A percentile compares a stretch with the other conserved stretches of the same genome.
phyloP scores from a whole-genome alignment of 1,140 invertebrate species.

The Mycetomoellerius zeteki region DNA sequence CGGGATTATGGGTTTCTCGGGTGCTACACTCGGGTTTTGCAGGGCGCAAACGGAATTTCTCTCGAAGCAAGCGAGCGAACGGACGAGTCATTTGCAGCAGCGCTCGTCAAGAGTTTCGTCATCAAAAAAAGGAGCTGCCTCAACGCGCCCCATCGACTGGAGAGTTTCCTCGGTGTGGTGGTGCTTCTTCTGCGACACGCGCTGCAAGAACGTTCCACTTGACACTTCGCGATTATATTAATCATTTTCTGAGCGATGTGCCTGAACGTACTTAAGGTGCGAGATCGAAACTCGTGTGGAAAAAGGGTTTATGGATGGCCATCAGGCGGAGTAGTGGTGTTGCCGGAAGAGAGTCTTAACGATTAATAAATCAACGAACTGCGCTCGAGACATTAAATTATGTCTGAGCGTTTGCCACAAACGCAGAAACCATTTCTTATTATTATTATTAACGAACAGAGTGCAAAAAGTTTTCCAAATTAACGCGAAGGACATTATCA shows the following conservation, averaged over 20 bases:
- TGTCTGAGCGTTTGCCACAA: background rate
- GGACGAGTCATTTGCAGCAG: constrained; percentile 55
- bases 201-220: constrained; percentile 35
- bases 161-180: constrained; percentile 30
- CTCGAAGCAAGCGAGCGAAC: background rate
- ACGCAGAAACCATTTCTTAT: background rate
- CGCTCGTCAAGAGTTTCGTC: constrained; percentile 55
- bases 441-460: background rate
- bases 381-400: constrained; percentile 7
- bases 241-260: constrained; percentile 45
- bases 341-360: constrained; percentile 19
- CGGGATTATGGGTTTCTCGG: constrained; percentile 42
- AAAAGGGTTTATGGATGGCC: constrained; percentile 35
- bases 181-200: constrained; percentile 12
- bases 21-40: constrained; percentile 26
- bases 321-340: background rate
- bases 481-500: background rate
- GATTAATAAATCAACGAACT: constrained; percentile 61
- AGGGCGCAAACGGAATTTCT: constrained; percentile 35
- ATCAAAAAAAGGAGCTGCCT: constrained; percentile 20
- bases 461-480: background rate
- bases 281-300: constrained; percentile 36
- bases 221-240: constrained; percentile 55
- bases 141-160: background rate
- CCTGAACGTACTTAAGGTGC: background rate